These are phyloP conservation scores for Pissodes strobi DNA, from an alignment of 1,140 invertebrate species.

Conservation along the genomic window DNA sequence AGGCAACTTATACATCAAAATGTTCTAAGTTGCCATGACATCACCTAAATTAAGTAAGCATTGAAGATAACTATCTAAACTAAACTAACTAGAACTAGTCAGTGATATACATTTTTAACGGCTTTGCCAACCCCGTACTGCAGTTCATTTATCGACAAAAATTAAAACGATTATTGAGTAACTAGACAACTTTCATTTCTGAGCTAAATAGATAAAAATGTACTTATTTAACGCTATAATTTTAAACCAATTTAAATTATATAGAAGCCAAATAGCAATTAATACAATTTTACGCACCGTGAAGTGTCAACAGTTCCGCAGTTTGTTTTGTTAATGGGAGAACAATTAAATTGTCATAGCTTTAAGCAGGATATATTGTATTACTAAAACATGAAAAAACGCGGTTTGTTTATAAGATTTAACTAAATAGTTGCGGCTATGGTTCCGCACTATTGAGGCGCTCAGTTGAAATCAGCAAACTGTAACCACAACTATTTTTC, in stretches of 20 bases:
- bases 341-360: slow-evolving; percentile 23
- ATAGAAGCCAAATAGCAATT: slow-evolving; percentile 6
- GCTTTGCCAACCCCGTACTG: too few relatives aligned
- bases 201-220: too few relatives aligned
- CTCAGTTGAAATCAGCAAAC: not conserved
- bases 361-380: slow-evolving; percentile 18
- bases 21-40: too few relatives aligned
- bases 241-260: slow-evolving; percentile 3
- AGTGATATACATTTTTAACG: too few relatives aligned
- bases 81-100: too few relatives aligned
- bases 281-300: slow-evolving; percentile 16
- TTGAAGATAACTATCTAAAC: too few relatives aligned
- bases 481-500: not conserved
- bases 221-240: not conserved
- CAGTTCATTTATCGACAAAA: too few relatives aligned
- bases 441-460: not conserved
- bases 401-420: not conserved
- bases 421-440: slow-evolving; percentile 13
- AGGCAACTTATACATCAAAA: too few relatives aligned
- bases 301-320: slow-evolving; percentile 19
- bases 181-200: too few relatives aligned
- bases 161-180: too few relatives aligned
- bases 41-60: too few relatives aligned
- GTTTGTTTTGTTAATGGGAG: slow-evolving; percentile 19
- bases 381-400: slow-evolving; percentile 7